Conservation (phyloP, 2,113 vertebrate genomes). For the Gadus chalcogrammus region DNA sequence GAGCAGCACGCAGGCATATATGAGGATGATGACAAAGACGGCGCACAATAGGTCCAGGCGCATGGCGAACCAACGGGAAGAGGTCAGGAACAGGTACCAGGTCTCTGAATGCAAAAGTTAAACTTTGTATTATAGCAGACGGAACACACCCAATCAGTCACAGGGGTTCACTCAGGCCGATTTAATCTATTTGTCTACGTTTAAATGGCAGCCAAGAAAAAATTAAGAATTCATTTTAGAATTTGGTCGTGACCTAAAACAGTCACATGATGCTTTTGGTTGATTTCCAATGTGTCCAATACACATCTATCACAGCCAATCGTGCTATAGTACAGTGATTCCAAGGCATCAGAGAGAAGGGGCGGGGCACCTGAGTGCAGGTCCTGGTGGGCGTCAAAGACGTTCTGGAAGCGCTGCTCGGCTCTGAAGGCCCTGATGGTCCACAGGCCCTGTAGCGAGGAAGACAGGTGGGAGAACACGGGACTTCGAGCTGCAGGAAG, state of each 20-base stretch:
- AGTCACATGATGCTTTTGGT: no score
- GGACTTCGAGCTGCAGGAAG: constrained; percentile 83
- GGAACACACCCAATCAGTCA: no score
- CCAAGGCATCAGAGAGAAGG: no score
- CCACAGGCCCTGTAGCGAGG: constrained; percentile 92
- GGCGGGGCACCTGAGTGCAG: constrained; percentile 83
- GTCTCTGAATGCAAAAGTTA: constrained; percentile 72
- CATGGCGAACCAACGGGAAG: constrained; percentile 92
- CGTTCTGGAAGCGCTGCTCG: constrained; percentile 84
- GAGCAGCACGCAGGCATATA: constrained; percentile 85
- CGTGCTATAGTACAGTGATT: no score
- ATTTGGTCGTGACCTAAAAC: no score
- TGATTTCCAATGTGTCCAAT: no score
- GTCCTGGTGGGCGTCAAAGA: constrained; percentile 91
- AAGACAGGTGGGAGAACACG: constrained; percentile 91
- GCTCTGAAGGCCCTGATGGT: constrained; percentile 88
- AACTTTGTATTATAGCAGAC: no score
- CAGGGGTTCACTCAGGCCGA: no score
- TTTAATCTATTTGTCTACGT: no score
- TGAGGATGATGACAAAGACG: constrained; percentile 81
- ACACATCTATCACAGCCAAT: no score
- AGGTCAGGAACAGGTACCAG: constrained; percentile 94
- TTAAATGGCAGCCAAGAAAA: no score
- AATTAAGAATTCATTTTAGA: no score
- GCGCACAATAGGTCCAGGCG: constrained; percentile 93